These are phyloP conservation scores for Bungarus multicinctus DNA, from an alignment of 2,113 vertebrate species.

Conservation along the genomic window DNA sequence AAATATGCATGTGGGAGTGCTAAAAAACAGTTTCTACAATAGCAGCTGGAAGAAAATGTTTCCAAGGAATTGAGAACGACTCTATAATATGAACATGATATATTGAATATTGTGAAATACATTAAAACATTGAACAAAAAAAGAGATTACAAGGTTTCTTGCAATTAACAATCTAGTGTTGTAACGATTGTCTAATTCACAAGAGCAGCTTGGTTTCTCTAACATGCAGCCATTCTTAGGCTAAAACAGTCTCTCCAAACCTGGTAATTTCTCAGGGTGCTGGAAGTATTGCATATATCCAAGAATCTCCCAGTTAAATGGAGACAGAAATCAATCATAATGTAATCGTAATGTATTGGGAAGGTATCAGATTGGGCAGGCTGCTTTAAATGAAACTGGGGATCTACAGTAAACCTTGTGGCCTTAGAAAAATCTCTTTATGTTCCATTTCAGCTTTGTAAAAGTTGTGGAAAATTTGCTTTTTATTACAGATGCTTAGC, in stretches of 20 bases:
- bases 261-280: background rate
- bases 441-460: background rate
- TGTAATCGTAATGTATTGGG: background rate
- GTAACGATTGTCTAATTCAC: background rate
- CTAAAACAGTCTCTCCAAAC: background rate
- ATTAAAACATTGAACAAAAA: background rate
- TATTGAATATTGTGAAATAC: background rate
- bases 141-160: background rate
- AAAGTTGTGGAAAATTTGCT: background rate
- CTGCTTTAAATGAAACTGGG: background rate
- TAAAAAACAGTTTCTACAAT: background rate
- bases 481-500: background rate
- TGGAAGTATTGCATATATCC: background rate
- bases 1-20: background rate
- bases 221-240: background rate
- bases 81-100: background rate
- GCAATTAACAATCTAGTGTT: background rate
- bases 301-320: background rate
- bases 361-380: background rate
- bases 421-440: background rate
- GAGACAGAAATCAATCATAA: background rate
- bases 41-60: background rate
- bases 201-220: background rate
- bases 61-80: background rate
- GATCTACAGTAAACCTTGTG: background rate